These are phyloP conservation scores for Meteorus sp. DNA, from an alignment of 1,140 invertebrate genomes.

Conservation along the genomic window DNA sequence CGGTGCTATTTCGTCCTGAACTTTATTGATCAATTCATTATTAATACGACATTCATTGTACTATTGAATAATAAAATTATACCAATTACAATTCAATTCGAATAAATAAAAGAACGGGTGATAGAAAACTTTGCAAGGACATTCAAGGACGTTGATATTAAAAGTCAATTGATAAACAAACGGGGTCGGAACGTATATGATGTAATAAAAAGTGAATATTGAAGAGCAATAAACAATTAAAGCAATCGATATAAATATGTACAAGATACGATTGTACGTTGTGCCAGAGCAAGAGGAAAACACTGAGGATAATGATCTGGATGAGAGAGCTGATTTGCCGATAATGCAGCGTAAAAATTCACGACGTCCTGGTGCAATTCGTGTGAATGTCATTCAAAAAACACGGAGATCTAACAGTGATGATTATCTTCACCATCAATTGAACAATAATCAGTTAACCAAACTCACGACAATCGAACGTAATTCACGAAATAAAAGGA, in stretches of 20 bases:
- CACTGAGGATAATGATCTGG: conserved; percentile 32
- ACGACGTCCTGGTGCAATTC: conserved; percentile 32
- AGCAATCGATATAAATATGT: conserved; percentile 29
- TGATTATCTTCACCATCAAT: conserved; percentile 8
- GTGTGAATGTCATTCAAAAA: conserved; percentile 32
- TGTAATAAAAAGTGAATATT: not conserved
- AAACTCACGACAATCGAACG: conserved; percentile 30
- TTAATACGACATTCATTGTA: no score
- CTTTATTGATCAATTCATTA: no score
- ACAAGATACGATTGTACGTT: conserved; percentile 45
- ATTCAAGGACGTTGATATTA: no score
- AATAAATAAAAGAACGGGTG: no score
- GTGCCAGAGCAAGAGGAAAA: conserved; percentile 41
- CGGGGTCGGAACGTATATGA: not conserved
- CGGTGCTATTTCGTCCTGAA: not conserved
- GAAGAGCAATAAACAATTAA: not conserved
- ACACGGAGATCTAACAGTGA: conserved; percentile 8
- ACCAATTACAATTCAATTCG: no score
- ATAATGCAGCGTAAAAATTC: conserved; percentile 39
- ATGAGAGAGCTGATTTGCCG: conserved; percentile 28
- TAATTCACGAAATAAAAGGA: conserved; percentile 29
- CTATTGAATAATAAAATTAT: no score
- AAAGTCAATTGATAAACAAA: not conserved
- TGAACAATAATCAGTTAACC: conserved; percentile 15
- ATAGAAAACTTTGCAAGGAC: no score